Evolutionary conservation across 2,113 vertebrate species (phyloP).

Genomic region (Leiothrix lutea): DNA sequence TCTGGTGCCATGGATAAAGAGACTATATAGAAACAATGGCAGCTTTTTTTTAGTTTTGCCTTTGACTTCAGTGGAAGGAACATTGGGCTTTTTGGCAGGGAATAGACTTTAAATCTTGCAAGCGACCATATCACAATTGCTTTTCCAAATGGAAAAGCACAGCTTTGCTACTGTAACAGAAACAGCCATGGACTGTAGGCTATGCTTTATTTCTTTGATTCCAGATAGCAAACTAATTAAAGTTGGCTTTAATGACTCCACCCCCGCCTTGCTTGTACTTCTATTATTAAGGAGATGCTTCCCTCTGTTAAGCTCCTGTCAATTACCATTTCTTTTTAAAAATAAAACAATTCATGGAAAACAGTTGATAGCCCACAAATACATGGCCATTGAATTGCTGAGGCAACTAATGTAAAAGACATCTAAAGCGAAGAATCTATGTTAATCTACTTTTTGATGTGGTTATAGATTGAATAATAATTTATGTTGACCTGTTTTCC

Average conservation of each 20-base stretch:
- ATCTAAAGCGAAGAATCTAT: neutral
- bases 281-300: neutral
- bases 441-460: neutral
- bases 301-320: neutral
- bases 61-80: neutral
- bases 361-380: neutral
- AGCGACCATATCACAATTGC: neutral
- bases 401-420: neutral
- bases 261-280: neutral
- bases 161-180: neutral
- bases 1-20: neutral
- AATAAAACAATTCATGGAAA: neutral
- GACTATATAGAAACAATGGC: neutral
- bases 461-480: conserved; percentile 10
- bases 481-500: neutral
- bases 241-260: neutral
- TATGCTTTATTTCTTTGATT: conserved; percentile 1
- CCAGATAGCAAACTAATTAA: neutral
- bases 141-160: conserved; percentile 12
- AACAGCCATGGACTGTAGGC: neutral
- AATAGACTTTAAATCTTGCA: neutral
- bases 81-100: neutral
- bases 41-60: neutral
- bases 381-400: neutral
- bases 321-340: neutral